Percentiles rank a stretch among this genome's conserved stretches.
These are phyloP conservation scores for Eclectus roratus DNA, from an alignment of 2,113 vertebrate species.

Conservation along the genomic window DNA sequence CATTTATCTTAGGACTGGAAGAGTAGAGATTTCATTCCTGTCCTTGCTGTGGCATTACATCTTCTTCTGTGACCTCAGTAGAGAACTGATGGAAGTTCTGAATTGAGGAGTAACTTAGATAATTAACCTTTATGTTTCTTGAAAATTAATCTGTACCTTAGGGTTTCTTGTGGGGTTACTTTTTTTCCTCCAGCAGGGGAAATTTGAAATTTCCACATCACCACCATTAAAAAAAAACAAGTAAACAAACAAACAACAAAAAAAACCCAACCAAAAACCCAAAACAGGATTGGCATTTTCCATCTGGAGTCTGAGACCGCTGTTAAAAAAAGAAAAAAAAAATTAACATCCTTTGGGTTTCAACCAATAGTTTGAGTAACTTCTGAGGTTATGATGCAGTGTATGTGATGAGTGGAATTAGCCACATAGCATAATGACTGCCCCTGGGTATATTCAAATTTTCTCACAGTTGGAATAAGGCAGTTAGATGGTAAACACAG, in stretches of 20 bases:
- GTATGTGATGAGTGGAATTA: neutral
- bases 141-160: neutral
- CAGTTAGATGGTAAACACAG: neutral
- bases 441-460: neutral
- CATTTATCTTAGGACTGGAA: neutral
- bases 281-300: neutral
- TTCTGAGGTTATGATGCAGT: neutral
- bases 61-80: neutral
- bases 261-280: neutral
- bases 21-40: accelerated
- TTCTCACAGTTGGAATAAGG: neutral
- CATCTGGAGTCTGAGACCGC: neutral
- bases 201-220: neutral
- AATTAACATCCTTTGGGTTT: neutral
- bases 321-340: neutral
- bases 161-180: neutral
- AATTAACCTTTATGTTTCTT: neutral
- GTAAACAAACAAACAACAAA: neutral
- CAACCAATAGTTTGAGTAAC: neutral
- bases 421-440: accelerated
- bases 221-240: neutral
- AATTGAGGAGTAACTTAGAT: accelerated
- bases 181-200: neutral
- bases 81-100: neutral
- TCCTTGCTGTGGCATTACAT: neutral